A percentile compares a stretch with the other conserved stretches of the same genome.
phyloP scores from a whole-genome alignment of 2,113 vertebrate genomes.

The Tyrannus savana region DNA sequence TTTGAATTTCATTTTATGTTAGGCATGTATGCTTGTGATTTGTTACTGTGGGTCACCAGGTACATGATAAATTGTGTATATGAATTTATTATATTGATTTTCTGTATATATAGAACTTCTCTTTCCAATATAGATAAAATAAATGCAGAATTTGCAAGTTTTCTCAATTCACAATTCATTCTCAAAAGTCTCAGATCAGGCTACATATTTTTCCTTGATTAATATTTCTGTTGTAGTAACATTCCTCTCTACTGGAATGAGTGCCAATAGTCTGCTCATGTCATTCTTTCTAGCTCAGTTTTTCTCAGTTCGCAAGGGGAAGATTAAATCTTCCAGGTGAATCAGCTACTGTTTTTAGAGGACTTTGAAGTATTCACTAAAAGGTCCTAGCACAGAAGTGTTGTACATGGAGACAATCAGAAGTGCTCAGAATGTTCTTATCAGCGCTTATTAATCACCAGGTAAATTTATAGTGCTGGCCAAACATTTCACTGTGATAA shows the following conservation, averaged over 20 bases:
- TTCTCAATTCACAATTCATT: neutral
- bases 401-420: neutral
- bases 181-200: neutral
- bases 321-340: neutral
- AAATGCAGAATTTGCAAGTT: neutral
- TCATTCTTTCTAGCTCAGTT: neutral
- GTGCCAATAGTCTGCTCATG: neutral
- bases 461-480: neutral
- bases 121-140: neutral
- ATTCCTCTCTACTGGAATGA: neutral
- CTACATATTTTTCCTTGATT: neutral
- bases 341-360: neutral
- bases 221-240: neutral
- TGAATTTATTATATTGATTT: neutral
- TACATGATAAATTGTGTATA: neutral
- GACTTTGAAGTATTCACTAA: neutral
- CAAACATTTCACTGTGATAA: slow-evolving; percentile 24
- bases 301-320: neutral
- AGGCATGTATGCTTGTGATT: neutral
- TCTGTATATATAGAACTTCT: neutral
- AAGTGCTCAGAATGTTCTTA: neutral
- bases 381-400: neutral
- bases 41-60: neutral
- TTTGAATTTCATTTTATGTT: neutral
- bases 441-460: neutral